Conservation (phyloP, 2,797 vertebrate genomes). For the Tadarida brasiliensis region DNA sequence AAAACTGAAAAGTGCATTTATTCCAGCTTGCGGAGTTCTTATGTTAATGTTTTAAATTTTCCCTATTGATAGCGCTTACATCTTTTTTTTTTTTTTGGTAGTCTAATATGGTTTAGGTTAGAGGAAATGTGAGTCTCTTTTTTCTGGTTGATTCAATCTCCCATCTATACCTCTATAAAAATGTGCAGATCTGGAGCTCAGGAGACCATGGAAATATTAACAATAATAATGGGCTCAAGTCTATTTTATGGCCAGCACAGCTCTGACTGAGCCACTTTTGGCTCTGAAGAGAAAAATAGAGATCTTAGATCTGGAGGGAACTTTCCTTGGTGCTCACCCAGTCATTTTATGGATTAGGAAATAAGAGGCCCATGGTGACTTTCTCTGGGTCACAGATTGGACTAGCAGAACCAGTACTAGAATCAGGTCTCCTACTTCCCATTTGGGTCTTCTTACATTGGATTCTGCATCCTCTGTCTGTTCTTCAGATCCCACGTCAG, state of each 20-base stretch:
- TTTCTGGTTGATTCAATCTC: slow-evolving; percentile 58
- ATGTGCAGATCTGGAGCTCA: neutral
- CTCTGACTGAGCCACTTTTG: slow-evolving; percentile 35
- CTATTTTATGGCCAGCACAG: slow-evolving; percentile 1
- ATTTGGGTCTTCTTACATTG: neutral
- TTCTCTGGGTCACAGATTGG: neutral
- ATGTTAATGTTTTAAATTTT: slow-evolving; percentile 52
- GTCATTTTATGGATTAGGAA: slow-evolving; percentile 44
- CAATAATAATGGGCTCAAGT: neutral
- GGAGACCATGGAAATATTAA: neutral
- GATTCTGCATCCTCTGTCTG: neutral
- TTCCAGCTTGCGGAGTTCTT: slow-evolving; percentile 58
- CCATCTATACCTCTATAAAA: slow-evolving; percentile 26
- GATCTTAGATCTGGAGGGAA: neutral
- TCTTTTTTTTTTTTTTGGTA: slow-evolving; percentile 12
- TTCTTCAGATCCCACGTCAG: neutral
- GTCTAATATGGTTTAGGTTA: slow-evolving; percentile 2
- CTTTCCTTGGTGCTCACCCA: neutral
- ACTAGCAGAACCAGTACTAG: neutral
- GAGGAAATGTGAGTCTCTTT: slow-evolving; percentile 46
- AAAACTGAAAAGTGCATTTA: slow-evolving; percentile 6
- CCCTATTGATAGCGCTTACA: slow-evolving; percentile 30
- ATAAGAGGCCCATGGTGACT: neutral
- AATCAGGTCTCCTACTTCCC: neutral
- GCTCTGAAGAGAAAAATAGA: slow-evolving; percentile 34